Percentiles rank a stretch among this genome's conserved stretches.
These are phyloP conservation scores for Eilema caniola DNA, from an alignment of 2,888 invertebrate genomes.

Conservation along the genomic window DNA sequence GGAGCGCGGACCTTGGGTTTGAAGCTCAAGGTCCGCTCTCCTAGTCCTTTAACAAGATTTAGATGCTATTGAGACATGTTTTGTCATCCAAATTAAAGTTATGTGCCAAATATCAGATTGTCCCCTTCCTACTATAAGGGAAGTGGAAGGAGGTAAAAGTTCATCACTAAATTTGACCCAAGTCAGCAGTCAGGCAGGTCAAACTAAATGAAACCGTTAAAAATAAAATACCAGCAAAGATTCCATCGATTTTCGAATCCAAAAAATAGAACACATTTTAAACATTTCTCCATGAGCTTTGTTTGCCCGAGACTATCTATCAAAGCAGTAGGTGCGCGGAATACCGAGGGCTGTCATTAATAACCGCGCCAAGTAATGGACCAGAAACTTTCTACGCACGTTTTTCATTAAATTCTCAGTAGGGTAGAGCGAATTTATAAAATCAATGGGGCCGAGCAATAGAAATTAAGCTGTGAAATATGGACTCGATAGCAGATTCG, in stretches of 20 bases:
- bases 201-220: no score
- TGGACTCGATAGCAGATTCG: conserved; percentile 47
- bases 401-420: conserved; percentile 76
- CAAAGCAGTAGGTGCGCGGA: conserved; percentile 62
- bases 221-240: neutral
- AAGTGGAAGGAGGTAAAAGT: no score
- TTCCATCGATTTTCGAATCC: neutral
- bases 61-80: no score
- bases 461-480: conserved; percentile 63
- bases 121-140: no score
- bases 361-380: conserved; percentile 70
- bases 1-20: no score
- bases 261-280: conserved; percentile 12
- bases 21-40: no score
- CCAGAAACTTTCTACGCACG: conserved; percentile 77
- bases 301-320: conserved; percentile 68
- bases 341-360: conserved; percentile 65
- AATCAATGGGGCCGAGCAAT: conserved; percentile 68
- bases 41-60: no score
- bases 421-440: conserved; percentile 66
- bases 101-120: no score
- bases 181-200: no score
- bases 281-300: conserved; percentile 43
- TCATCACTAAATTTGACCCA: no score
- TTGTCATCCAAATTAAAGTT: no score